Evolutionary conservation across 2,113 vertebrate species (phyloP), one percentile per base, ranked within the genome.

Genomic region (Cinclus mexicanus): DNA sequence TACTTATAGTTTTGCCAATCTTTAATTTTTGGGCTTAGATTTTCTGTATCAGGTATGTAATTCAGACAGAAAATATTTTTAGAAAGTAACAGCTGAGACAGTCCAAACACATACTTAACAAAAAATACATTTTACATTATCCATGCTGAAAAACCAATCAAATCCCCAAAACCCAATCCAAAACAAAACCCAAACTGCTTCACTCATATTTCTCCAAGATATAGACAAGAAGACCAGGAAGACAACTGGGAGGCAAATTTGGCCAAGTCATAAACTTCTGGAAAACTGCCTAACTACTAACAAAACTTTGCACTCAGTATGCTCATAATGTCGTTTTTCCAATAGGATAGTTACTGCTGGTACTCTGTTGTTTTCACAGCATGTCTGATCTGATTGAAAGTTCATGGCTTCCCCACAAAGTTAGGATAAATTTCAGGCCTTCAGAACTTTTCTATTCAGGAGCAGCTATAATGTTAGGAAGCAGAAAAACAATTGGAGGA

Each of bases 11-110:
- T 92, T 78, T 92, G 91, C 80, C 94, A 94, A 68, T 17, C n/a
- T 92, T 91, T 79, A 91, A 93, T 89, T 90, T 92, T 71, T 71
- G 64, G 64, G 33, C 64, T 87, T 87, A 89, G 47, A 75, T 83
- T 86, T 93, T 89, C 65, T 69, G 37, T 84, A 92, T 57, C 83
- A 90, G 72, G 60, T 94, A 89, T 52, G 44, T 46, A 69, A 87
- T 63, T 90, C 59, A 90, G 83, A 77, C 24, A 93, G 60, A 88
- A 96, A 95, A 75, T 81, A 96, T 89, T 96, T 95, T 94, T 78
- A 81, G 72, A 89, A 92, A 87, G 80, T 77, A 92, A 83, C 47
- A 77, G 55, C 50, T 68, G 49, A 87, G 65, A 84, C 26, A 81
- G 60, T 78, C 24, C 64, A 83, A 95, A 87, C 12, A 83, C 12